Evolutionary conservation across 30 jellyfish, hydroid and myxozoan species (phyloP).

Genomic region (Aurelia sp.): DNA sequence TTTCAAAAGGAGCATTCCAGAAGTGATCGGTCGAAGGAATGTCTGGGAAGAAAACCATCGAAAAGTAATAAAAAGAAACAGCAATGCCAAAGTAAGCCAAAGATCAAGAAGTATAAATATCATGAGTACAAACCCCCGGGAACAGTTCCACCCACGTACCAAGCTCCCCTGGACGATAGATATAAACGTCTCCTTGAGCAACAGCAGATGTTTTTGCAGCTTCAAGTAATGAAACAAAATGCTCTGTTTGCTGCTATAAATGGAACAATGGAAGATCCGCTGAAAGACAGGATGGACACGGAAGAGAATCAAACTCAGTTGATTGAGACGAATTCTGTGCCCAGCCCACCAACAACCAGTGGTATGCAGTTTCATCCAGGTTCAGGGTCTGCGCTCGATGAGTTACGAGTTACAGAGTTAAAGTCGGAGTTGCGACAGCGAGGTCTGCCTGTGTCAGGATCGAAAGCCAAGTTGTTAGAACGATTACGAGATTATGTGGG

Average conservation of each 20-base stretch:
- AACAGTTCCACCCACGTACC: slow-evolving; percentile 31
- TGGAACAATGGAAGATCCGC: slow-evolving; percentile 58
- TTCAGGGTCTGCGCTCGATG: slow-evolving; percentile 74
- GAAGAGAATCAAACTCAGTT: slow-evolving; percentile 20
- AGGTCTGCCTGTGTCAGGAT: slow-evolving; percentile 95
- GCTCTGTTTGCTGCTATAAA: slow-evolving; percentile 86
- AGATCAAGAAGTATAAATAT: slow-evolving; percentile 77
- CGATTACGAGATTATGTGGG: slow-evolving; percentile 85
- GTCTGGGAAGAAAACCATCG: slow-evolving; percentile 31
- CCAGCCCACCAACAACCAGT: slow-evolving; percentile 15
- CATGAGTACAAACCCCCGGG: slow-evolving; percentile 96
- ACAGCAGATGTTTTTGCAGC: slow-evolving; percentile 90
- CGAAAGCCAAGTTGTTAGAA: slow-evolving; percentile 86
- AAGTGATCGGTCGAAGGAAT: slow-evolving; percentile 33
- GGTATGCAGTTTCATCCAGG: slow-evolving; percentile 29
- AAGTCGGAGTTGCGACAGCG: slow-evolving; percentile 80
- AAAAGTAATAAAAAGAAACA: slow-evolving; percentile 64
- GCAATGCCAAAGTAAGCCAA: slow-evolving; percentile 52
- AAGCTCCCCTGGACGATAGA: slow-evolving; percentile 86
- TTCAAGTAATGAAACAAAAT: slow-evolving; percentile 97
- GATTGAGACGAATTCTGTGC: slow-evolving; percentile 1
- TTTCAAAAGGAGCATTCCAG: slow-evolving; percentile 7
- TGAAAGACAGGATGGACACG: slow-evolving; percentile 61
- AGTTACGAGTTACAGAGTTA: slow-evolving; percentile 85
- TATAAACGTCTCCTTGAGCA: slow-evolving; percentile 93